phyloP scores from a whole-genome alignment of 2,113 vertebrate genomes.

The Notothenia coriiceps region DNA sequence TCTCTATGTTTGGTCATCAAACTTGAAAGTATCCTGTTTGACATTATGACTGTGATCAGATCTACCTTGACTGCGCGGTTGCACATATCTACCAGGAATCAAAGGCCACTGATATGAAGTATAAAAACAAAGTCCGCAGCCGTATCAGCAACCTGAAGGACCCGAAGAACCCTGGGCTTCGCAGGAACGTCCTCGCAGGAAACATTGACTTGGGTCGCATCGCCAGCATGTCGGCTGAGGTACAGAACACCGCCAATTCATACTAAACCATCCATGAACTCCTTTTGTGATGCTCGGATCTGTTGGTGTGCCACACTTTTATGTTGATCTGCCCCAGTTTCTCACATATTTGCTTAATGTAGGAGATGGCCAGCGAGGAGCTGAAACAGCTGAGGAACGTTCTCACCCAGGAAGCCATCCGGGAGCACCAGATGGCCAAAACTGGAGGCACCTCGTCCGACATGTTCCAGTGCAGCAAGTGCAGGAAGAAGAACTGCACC shows the following conservation, averaged over 20 bases:
- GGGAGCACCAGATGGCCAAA: conserved; percentile 99
- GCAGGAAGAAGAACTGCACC: conserved; percentile 97
- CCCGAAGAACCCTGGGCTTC: conserved; percentile 93
- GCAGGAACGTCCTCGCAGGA: conserved; percentile 91
- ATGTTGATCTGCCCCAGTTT: neutral
- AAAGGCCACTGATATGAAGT: conserved; percentile 95
- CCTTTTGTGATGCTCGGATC: neutral
- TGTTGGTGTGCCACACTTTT: neutral
- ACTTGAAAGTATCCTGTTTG: neutral
- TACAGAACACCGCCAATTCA: conserved; percentile 54
- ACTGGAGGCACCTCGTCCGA: conserved; percentile 93
- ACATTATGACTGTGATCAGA: neutral
- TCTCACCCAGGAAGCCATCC: conserved; percentile 96
- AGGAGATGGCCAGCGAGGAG: conserved; percentile 99
- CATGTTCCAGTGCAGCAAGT: conserved; percentile 96
- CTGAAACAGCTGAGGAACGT: conserved; percentile 92
- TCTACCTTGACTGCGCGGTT: conserved; percentile 70
- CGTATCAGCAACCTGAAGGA: conserved; percentile 99
- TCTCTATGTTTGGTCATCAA: neutral
- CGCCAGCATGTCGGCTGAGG: conserved; percentile 95
- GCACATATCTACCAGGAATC: conserved; percentile 97
- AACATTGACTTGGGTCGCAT: conserved; percentile 88
- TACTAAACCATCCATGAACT: no score
- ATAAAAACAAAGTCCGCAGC: conserved; percentile 96
- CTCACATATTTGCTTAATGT: neutral